Base-by-base conservation (phyloP, 2,113 vertebrate species). In the Pomatostomus ruficeps region DNA sequence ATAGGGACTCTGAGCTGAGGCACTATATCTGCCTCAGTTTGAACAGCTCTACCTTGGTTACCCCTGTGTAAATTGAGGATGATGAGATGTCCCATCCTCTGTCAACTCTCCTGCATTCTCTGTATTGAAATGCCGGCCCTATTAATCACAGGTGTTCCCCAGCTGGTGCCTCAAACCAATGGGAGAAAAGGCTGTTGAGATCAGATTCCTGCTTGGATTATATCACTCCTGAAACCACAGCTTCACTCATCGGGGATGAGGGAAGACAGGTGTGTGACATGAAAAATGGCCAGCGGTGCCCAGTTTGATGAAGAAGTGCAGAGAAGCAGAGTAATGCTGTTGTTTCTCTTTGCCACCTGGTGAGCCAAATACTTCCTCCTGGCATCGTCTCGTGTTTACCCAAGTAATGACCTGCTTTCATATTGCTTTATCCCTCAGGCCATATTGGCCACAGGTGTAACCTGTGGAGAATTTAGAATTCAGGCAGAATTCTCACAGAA, bases 371-470 rank as follows among this genome's bases (percentile, higher is more conserved):
- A 26, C 36, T 67, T 87, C 62, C 49, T 92, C 10, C 0, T 57
- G 57, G 79, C 63, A 86, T 73, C 51, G 26, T 55, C 51, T 84
- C 19, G 0, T 81, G 75, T 90, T 89, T 95, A 68, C 70, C 70
- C 73, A 57, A 61, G 48, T 72, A 91, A 95, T 35, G 70, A 67
- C 54, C 52, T 87, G 84, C 33, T 93, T 78, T 81, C 73, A 5
- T 51, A 55, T 25, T 61, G 40, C 73, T 91, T 75, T 58, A 42
- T 89, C 73, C 94, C 81, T 85, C 62, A 42, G 73, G 86, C 61
- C 49, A 26, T 45, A 35, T 38, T 85, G 40, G 87, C 77, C 74
- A 33, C 84, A 95, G 87, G 76, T 92, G 66, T 95, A 78, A 87
- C 33, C 59, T 29, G 15, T 43, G 38, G 65, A 72, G 70, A 75